Conservation (phyloP, 2,113 vertebrate species). For the Alligator mississippiensis region DNA sequence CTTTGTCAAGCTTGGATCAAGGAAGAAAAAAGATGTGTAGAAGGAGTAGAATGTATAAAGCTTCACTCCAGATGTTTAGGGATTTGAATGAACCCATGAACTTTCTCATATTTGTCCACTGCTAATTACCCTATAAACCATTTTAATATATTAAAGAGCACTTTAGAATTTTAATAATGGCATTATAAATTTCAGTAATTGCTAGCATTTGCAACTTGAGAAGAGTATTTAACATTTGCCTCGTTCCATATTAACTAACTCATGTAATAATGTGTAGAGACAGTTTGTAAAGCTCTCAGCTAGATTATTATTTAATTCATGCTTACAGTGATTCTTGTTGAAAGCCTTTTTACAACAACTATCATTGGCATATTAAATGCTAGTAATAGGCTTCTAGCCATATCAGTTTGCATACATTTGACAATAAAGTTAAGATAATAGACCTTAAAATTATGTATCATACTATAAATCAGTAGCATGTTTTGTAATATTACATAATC, state of each 20-base stretch:
- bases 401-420: background rate
- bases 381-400: background rate
- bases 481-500: background rate
- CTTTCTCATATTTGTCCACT: background rate
- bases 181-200: background rate
- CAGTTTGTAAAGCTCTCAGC: background rate
- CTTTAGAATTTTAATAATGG: constrained; percentile 5
- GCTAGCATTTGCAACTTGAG: background rate
- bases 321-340: background rate
- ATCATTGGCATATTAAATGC: background rate
- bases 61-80: background rate
- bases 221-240: constrained; percentile 3
- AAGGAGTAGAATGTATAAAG: background rate
- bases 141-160: background rate
- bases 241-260: background rate
- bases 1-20: background rate
- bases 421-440: background rate
- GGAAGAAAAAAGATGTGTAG: background rate
- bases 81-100: background rate
- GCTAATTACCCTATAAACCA: background rate
- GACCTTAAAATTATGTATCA: background rate
- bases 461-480: background rate
- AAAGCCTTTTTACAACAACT: background rate
- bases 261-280: background rate
- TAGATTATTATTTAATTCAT: background rate